A percentile compares a stretch with the other conserved stretches of the same genome.
Evolutionary conservation across 2,888 invertebrate species (phyloP).

Genomic region (Biston stratarius): DNA sequence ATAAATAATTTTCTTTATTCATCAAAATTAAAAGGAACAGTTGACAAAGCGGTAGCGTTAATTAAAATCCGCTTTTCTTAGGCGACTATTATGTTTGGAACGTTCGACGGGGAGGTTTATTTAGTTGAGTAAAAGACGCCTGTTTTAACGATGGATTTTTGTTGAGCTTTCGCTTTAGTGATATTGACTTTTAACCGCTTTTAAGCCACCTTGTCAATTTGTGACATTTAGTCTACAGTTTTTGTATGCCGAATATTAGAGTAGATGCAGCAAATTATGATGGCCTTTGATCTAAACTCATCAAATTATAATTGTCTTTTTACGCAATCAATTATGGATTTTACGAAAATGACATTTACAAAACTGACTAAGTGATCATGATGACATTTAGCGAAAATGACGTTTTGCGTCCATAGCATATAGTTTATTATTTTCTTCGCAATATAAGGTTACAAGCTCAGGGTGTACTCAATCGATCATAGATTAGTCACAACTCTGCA

Average conservation of each 20-base stretch:
- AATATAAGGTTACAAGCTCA: no score
- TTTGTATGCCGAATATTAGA: not conserved
- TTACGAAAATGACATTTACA: no score
- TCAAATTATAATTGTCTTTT: no score
- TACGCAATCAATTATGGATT: no score
- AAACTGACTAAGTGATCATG: no score
- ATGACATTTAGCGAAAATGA: no score
- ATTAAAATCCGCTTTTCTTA: slow-evolving; percentile 78
- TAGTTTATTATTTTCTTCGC: no score
- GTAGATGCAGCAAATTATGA: not conserved
- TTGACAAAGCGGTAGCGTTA: slow-evolving; percentile 81
- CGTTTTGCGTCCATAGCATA: no score
- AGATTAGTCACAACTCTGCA: no score
- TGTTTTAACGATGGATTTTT: slow-evolving; percentile 21
- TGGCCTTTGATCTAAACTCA: not conserved
- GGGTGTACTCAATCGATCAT: no score
- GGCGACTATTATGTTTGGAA: slow-evolving; percentile 63
- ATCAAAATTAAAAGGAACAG: slow-evolving; percentile 84
- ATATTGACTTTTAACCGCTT: slow-evolving; percentile 26
- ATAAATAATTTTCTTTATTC: slow-evolving; percentile 85
- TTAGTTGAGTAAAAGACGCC: slow-evolving; percentile 36
- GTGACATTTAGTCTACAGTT: not conserved
- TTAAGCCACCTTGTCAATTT: slow-evolving; percentile 7
- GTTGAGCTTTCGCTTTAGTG: slow-evolving; percentile 21
- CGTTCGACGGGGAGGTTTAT: slow-evolving; percentile 56